Percentiles rank a stretch among this genome's conserved stretches.
phyloP scores from a whole-genome alignment of 2,797 vertebrate genomes.

The Gymnoscopelus microlampas region DNA sequence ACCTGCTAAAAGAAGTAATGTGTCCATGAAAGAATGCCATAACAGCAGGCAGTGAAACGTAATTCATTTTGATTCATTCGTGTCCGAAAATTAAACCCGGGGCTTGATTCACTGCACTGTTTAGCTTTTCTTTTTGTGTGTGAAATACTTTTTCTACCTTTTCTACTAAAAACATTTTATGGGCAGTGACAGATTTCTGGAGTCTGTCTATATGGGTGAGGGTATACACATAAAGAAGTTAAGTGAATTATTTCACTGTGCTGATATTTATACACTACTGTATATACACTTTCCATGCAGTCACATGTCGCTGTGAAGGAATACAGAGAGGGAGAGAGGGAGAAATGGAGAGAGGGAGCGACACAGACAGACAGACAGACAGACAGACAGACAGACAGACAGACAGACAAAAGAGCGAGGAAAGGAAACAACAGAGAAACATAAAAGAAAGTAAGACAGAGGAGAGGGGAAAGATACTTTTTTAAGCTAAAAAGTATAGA shows the following conservation, averaged over 20 bases:
- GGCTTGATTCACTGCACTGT: slow-evolving; percentile 44
- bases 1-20: slow-evolving; percentile 30
- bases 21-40: slow-evolving; percentile 30
- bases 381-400: neutral
- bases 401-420: neutral
- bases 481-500: slow-evolving; percentile 34
- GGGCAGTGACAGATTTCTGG: slow-evolving; percentile 51
- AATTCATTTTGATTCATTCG: slow-evolving; percentile 59
- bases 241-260: slow-evolving; percentile 47
- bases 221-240: slow-evolving; percentile 16
- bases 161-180: slow-evolving; percentile 47
- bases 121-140: slow-evolving; percentile 25
- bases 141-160: slow-evolving; percentile 30
- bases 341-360: slow-evolving; percentile 6
- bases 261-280: slow-evolving; percentile 61
- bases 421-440: slow-evolving; percentile 4
- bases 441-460: slow-evolving; percentile 7
- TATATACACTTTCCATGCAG: slow-evolving; percentile 55
- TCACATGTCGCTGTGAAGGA: slow-evolving; percentile 43
- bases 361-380: neutral
- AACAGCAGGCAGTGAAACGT: slow-evolving; percentile 51
- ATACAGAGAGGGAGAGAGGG: slow-evolving; percentile 9
- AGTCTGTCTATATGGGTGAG: slow-evolving; percentile 35
- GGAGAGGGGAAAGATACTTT: neutral
- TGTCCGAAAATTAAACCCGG: slow-evolving; percentile 59